Evolutionary conservation across 2,797 vertebrate species (phyloP).

Genomic region (Pyrocephalus nanus): DNA sequence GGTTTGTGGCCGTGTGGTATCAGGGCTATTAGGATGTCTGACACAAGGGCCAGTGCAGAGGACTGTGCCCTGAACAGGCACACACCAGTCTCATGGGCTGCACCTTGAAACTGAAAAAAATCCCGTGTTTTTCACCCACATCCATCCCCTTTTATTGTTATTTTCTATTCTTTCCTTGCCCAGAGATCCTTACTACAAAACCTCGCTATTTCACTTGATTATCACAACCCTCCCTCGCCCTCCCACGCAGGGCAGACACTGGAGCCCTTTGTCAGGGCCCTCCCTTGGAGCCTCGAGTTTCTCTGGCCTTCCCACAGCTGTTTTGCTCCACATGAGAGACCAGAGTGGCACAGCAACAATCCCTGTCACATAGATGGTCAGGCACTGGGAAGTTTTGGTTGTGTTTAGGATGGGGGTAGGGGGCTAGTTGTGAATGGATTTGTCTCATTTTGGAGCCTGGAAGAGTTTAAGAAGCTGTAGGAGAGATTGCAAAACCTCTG

Average conservation of each 20-base stretch:
- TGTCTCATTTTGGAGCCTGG: background rate
- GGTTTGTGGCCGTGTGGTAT: background rate
- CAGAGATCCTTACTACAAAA: background rate
- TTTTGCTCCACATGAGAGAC: background rate
- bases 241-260: background rate
- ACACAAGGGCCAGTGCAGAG: background rate
- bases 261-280: background rate
- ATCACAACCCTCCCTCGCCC: background rate
- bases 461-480: background rate
- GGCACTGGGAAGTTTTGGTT: background rate
- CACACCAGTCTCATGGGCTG: background rate
- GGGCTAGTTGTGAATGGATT: background rate
- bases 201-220: background rate
- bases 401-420: background rate
- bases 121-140: background rate
- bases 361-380: background rate
- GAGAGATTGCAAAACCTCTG: background rate
- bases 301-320: background rate
- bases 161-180: background rate
- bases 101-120: background rate
- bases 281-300: background rate
- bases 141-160: background rate
- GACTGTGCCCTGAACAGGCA: background rate
- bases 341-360: background rate
- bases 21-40: background rate